Conservation (phyloP, 2,888 invertebrate genomes). For the Heterodera filipjevi region DNA sequence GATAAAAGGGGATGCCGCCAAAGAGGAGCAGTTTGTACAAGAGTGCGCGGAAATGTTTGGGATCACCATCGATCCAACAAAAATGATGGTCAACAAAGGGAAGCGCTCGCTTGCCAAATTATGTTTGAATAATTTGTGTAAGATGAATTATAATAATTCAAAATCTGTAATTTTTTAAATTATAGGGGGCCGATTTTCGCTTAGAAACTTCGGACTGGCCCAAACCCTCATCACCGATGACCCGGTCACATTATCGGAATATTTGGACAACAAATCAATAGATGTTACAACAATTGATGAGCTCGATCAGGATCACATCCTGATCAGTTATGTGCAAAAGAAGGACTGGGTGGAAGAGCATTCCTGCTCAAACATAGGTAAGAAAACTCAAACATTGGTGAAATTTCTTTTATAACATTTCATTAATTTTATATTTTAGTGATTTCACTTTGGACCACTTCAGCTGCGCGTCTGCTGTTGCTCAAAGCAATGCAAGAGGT, state of each 20-base stretch:
- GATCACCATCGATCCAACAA: conserved; percentile 13
- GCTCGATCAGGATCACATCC: conserved; percentile 4
- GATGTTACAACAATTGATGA: not conserved
- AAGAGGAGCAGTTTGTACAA: not conserved
- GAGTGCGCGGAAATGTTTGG: conserved; percentile 24
- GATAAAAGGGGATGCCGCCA: conserved; percentile 11
- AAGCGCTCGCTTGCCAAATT: conserved; percentile 12
- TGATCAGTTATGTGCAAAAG: conserved; percentile 1
- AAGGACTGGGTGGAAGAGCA: conserved; percentile 18
- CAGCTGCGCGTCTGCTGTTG: not conserved
- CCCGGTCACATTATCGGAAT: not conserved
- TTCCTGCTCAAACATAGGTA: conserved; percentile 8
- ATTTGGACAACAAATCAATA: conserved; percentile 16
- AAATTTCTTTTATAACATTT: too few relatives aligned
- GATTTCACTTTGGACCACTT: not conserved
- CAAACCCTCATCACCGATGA: conserved; percentile 13
- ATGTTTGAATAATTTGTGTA: conserved; percentile 13
- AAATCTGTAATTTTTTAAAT: not conserved
- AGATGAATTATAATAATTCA: not conserved
- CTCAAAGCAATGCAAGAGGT: conserved; percentile 11
- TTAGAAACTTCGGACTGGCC: conserved; percentile 16
- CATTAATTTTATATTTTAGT: not conserved
- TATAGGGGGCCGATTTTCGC: conserved; percentile 18
- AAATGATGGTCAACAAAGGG: conserved; percentile 18
- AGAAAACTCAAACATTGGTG: not conserved